These are phyloP conservation scores for Odontocolon sp. DNA, from an alignment of 2,888 invertebrate genomes.

Conservation along the genomic window DNA sequence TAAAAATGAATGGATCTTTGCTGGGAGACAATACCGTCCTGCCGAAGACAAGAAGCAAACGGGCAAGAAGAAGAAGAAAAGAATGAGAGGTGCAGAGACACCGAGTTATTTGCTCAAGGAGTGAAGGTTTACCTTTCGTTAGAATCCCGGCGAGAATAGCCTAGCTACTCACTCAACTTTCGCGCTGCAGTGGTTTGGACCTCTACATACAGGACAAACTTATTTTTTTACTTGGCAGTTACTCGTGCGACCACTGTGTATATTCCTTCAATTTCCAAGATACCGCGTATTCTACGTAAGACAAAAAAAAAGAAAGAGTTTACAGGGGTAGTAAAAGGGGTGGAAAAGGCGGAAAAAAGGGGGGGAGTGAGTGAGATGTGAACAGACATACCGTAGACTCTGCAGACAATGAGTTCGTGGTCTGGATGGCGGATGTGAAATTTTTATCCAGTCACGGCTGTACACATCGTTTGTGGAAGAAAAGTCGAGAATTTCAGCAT, in stretches of 20 bases:
- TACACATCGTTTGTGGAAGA: conserved; percentile 5
- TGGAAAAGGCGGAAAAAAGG: not conserved
- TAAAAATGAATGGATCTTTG: conserved; percentile 57
- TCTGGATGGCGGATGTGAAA: conserved; percentile 34
- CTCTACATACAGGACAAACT: conserved; percentile 41
- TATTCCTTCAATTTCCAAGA: conserved; percentile 50
- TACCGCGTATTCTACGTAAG: conserved; percentile 18
- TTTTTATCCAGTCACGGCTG: conserved; percentile 44
- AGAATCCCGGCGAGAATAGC: conserved; percentile 62
- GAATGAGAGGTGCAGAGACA: conserved; percentile 45
- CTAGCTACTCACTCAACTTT: conserved; percentile 17
- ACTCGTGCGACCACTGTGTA: conserved; percentile 30
- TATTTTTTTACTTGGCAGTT: conserved; percentile 3
- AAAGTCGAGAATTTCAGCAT: conserved; percentile 1
- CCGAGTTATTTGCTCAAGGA: conserved; percentile 70
- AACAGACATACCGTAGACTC: not conserved
- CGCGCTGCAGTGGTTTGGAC: conserved; percentile 39
- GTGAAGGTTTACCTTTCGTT: conserved; percentile 77
- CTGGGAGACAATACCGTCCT: conserved; percentile 46
- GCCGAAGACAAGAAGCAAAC: conserved; percentile 18
- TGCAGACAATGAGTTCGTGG: conserved; percentile 32
- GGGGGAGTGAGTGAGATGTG: not conserved
- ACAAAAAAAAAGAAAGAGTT: conserved; percentile 32
- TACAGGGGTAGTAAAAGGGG: conserved; percentile 11
- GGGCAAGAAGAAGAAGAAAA: conserved; percentile 50